Conservation (phyloP, 1,140 invertebrate species). For the Drosophila prosaltans region DNA sequence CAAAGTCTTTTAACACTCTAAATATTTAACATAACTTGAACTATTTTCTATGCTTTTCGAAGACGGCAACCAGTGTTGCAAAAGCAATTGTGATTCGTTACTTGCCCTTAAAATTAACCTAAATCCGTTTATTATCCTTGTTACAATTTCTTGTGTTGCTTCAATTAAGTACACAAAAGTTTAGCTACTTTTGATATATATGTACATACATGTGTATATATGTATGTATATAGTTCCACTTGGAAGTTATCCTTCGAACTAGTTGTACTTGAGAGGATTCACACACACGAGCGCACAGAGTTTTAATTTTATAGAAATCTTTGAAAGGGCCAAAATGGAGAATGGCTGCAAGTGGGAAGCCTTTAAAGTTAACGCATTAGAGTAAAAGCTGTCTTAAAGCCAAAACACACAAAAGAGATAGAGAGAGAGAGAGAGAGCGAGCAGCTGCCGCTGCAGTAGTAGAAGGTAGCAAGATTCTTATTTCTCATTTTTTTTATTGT, state of each 20-base stretch:
- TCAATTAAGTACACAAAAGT: no score
- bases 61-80: no score
- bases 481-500: constrained; percentile 4
- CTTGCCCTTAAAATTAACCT: no score
- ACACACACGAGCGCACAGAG: constrained; percentile 12
- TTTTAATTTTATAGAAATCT: constrained; percentile 34
- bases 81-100: no score
- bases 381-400: constrained; percentile 48
- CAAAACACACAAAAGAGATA: constrained; percentile 14
- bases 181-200: background rate
- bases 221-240: background rate
- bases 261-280: constrained; percentile 40
- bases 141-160: no score
- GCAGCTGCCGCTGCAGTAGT: constrained; percentile 5
- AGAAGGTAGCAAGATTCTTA: background rate
- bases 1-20: no score
- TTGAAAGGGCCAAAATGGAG: background rate
- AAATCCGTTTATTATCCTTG: no score
- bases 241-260: background rate
- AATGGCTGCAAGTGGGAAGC: constrained; percentile 12
- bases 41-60: no score
- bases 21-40: no score
- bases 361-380: constrained; percentile 46
- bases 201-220: no score
- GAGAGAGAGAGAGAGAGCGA: no score